Evolutionary conservation across 2,888 invertebrate genomes (phyloP).

Genomic region (Coelinius sp.): DNA sequence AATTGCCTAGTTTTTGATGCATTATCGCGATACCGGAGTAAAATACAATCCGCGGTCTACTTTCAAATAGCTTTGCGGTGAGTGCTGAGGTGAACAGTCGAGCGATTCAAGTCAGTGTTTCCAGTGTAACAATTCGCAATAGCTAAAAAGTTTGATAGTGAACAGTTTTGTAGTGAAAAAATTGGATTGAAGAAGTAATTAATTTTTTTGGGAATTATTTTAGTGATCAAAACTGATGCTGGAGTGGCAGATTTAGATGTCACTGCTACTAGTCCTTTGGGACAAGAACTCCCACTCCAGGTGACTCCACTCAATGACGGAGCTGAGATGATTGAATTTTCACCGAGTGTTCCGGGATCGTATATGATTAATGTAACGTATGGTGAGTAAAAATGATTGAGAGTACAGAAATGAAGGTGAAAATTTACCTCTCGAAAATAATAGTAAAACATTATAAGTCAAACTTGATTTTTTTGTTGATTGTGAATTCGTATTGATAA

Average conservation of each 20-base stretch:
- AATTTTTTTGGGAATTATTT: conserved; percentile 35
- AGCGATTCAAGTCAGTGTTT: not conserved
- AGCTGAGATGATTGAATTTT: conserved; percentile 83
- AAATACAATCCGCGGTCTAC: conserved; percentile 59
- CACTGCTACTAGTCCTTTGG: conserved; percentile 88
- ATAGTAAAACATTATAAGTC: no score
- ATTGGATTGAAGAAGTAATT: conserved; percentile 28
- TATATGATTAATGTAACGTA: conserved; percentile 79
- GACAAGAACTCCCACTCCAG: conserved; percentile 86
- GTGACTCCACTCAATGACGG: conserved; percentile 80
- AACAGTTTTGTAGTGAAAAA: not conserved
- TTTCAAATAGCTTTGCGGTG: conserved; percentile 60
- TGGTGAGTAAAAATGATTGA: conserved; percentile 69
- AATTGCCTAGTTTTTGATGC: conserved; percentile 30
- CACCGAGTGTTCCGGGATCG: conserved; percentile 87
- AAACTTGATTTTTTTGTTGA: no score
- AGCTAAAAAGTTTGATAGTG: not conserved
- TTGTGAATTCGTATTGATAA: no score
- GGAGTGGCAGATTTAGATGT: conserved; percentile 90
- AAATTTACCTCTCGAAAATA: no score
- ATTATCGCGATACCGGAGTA: conserved; percentile 30
- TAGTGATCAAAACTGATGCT: conserved; percentile 85
- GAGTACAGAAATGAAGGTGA: no score
- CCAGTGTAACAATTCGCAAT: conserved; percentile 6
- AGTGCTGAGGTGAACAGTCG: conserved; percentile 13